These are phyloP conservation scores for Luperina testacea DNA, from an alignment of 2,888 invertebrate species.

Conservation along the genomic window DNA sequence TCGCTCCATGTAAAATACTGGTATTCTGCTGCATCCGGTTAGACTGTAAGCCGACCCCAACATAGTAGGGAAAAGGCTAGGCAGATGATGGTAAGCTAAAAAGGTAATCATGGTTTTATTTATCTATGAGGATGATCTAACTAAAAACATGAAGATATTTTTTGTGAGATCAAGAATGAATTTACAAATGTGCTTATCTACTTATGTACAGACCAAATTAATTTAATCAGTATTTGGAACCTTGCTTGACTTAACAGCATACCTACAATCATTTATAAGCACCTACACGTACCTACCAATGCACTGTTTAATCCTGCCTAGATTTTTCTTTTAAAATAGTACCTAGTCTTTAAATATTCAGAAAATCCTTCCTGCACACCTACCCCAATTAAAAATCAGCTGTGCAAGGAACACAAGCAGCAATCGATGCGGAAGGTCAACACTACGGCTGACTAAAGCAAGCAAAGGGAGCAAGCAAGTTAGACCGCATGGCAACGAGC, in stretches of 20 bases:
- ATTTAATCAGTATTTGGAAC: neutral
- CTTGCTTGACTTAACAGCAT: neutral
- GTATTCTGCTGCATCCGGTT: too few species aligned
- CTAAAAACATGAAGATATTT: neutral
- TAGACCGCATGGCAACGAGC: slow-evolving; percentile 86
- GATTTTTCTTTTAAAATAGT: slow-evolving; percentile 7
- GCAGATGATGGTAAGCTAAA: neutral
- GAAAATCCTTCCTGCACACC: slow-evolving; percentile 30
- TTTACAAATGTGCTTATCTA: neutral
- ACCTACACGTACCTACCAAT: neutral
- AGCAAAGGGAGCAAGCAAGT: slow-evolving; percentile 71
- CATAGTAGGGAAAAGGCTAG: too few species aligned
- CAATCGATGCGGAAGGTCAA: slow-evolving; percentile 85
- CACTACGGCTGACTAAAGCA: slow-evolving; percentile 71
- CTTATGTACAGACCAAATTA: neutral
- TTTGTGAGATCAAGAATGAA: neutral
- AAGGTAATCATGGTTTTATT: slow-evolving; percentile 2
- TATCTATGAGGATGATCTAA: neutral
- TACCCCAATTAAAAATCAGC: slow-evolving; percentile 75
- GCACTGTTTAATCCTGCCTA: neutral
- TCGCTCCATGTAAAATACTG: too few species aligned
- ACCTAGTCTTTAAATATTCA: slow-evolving; percentile 7
- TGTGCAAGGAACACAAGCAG: slow-evolving; percentile 72
- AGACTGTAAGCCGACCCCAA: too few species aligned
- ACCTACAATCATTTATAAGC: neutral